Evolutionary conservation across 1,140 invertebrate genomes (phyloP).

Genomic region (Tetraneura akinire): DNA sequence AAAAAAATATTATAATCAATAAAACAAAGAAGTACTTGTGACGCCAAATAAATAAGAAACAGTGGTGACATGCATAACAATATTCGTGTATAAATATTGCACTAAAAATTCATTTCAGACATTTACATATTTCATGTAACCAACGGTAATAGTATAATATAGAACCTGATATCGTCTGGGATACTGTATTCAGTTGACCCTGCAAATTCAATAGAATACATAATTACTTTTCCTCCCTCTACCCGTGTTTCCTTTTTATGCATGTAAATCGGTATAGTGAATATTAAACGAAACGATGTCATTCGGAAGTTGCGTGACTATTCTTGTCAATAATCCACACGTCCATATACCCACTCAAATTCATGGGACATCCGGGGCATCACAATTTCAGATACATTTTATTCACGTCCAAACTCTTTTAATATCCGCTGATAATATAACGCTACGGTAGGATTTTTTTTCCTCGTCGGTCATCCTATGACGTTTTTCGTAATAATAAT

Average conservation of each 20-base stretch:
- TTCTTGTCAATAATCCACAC: slow-evolving; percentile 36
- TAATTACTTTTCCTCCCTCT: slow-evolving; percentile 27
- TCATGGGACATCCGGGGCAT: slow-evolving; percentile 6
- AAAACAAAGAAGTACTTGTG: slow-evolving; percentile 4
- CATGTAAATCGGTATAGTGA: slow-evolving; percentile 36
- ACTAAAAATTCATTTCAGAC: background rate
- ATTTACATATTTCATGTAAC: slow-evolving; percentile 22
- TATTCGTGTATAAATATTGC: background rate
- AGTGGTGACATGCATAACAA: background rate
- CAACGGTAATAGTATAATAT: no score
- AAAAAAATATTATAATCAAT: no score
- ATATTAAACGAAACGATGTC: slow-evolving; percentile 39
- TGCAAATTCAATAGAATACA: slow-evolving; percentile 34
- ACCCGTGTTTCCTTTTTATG: background rate
- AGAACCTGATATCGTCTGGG: background rate
- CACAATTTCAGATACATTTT: slow-evolving; percentile 36
- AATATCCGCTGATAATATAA: slow-evolving; percentile 30
- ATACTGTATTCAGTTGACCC: slow-evolving; percentile 6
- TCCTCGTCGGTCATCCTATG: background rate
- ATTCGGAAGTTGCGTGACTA: slow-evolving; percentile 20
- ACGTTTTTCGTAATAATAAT: background rate
- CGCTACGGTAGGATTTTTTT: background rate
- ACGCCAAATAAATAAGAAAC: background rate
- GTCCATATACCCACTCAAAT: background rate
- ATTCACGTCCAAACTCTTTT: slow-evolving; percentile 16